Percentiles rank a stretch among this genome's conserved stretches.
Evolutionary conservation across 2,113 vertebrate genomes (phyloP).

Genomic region (Myocastor coypus): DNA sequence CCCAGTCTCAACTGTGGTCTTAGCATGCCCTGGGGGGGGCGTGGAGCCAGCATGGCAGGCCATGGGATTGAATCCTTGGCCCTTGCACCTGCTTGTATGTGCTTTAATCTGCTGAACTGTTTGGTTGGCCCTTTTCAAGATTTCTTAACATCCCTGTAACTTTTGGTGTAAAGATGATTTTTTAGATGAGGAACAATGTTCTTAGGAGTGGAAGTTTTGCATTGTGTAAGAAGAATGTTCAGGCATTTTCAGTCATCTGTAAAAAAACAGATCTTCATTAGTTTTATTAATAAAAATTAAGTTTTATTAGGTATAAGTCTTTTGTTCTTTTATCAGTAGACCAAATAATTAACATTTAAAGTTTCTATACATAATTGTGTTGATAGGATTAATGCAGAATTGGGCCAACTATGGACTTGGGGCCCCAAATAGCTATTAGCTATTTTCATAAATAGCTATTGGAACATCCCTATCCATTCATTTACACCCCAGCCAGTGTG

Average conservation of each 20-base stretch:
- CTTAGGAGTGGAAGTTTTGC: constrained; percentile 17
- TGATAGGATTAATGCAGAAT: constrained; percentile 16
- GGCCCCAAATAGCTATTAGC: neutral
- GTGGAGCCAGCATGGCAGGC: too few species aligned
- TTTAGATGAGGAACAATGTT: constrained; percentile 27
- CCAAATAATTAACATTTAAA: constrained; percentile 33
- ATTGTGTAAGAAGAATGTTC: neutral
- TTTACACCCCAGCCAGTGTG: neutral
- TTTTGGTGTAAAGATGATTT: neutral
- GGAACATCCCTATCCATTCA: neutral
- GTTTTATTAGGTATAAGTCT: neutral
- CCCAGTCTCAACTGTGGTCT: too few species aligned
- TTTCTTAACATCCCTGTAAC: neutral
- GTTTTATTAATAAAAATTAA: neutral
- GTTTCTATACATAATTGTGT: neutral
- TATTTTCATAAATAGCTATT: constrained; percentile 55
- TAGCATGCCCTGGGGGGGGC: too few species aligned
- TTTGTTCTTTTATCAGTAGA: constrained; percentile 5
- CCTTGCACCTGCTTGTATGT: too few species aligned
- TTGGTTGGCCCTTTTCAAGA: too few species aligned
- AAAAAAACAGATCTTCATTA: constrained; percentile 15
- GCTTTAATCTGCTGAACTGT: too few species aligned
- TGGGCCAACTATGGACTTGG: neutral
- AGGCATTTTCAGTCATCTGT: neutral
- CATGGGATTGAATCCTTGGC: too few species aligned